Percentiles rank a stretch among this genome's conserved stretches.
phyloP scores from a whole-genome alignment of 2,113 vertebrate genomes.

The Thomomys bottae region DNA sequence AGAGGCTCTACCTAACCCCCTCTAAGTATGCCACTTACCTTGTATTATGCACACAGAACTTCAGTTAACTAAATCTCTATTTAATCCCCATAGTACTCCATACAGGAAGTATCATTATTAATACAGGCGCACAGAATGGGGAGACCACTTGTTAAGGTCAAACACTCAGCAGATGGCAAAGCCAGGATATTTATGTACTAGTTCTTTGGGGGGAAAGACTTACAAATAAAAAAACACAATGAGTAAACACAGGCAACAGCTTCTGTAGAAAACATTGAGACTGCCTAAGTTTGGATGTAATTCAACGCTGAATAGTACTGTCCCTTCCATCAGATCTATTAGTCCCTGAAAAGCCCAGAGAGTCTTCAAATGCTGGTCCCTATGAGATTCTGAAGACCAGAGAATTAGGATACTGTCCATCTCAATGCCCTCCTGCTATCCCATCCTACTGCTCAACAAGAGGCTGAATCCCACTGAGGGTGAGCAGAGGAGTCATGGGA shows the following conservation, averaged over 20 bases:
- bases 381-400: neutral
- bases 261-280: neutral
- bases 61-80: too few relatives aligned
- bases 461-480: too few relatives aligned
- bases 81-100: neutral
- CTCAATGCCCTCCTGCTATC: neutral
- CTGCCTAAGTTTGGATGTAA: neutral
- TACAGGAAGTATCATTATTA: neutral
- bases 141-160: neutral
- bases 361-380: neutral
- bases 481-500: rapidly evolving
- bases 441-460: neutral
- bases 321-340: neutral
- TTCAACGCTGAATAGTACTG: neutral
- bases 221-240: neutral
- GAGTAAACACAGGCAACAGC: neutral
- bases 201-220: neutral
- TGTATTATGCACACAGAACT: neutral
- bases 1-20: rapidly evolving
- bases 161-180: neutral
- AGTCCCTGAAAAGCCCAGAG: neutral
- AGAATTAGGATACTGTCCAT: neutral
- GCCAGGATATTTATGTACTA: too few relatives aligned
- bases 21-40: too few relatives aligned
- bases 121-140: neutral